phyloP scores from a whole-genome alignment of 2,797 vertebrate genomes.

The Bryconaethiops microstoma region DNA sequence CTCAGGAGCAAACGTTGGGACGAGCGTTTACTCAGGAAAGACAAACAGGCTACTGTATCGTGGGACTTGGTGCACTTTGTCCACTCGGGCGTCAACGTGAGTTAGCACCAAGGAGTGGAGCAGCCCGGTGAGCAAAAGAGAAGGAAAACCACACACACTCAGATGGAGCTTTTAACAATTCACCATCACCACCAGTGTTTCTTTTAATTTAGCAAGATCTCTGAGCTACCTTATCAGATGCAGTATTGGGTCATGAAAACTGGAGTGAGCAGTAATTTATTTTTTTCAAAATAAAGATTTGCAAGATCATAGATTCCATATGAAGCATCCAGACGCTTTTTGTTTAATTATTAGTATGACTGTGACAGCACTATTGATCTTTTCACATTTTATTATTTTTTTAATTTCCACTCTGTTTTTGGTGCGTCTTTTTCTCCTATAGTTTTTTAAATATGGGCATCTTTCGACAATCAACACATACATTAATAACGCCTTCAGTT shows the following conservation, averaged over 20 bases:
- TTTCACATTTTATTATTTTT: no score
- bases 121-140: neutral
- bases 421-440: no score
- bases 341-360: no score
- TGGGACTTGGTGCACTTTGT: conserved; percentile 11
- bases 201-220: neutral
- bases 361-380: no score
- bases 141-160: no score
- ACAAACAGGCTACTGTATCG: conserved; percentile 49
- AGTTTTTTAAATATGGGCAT: no score
- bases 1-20: conserved; percentile 44
- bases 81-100: conserved; percentile 15
- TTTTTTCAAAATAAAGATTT: neutral
- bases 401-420: no score
- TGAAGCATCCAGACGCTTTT: no score
- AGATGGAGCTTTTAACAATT: neutral
- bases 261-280: neutral
- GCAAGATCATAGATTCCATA: no score
- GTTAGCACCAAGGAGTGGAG: conserved; percentile 7
- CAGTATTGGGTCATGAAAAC: neutral
- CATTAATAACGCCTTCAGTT: no score
- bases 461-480: no score
- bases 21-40: conserved; percentile 49
- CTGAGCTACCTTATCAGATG: neutral
- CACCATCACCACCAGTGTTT: neutral